Evolutionary conservation across 2,113 vertebrate species (phyloP).

Genomic region (Xenopus tropicalis): UCB_Xtro_10.0 CM004445.2:23343001-23343500

Average conservation of each 20-base stretch:
- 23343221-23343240: conserved; percentile 41
- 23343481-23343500: too few species aligned
- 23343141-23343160: conserved; percentile 24
- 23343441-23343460: too few species aligned
- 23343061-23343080: conserved; percentile 30
- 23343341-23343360: too few species aligned
- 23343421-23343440: too few species aligned
- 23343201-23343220: conserved; percentile 38
- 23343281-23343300: conserved; percentile 13
- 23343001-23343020: conserved; percentile 31
- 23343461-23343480: too few species aligned
- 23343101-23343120: conserved; percentile 13
- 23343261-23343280: conserved; percentile 29
- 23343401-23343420: too few species aligned
- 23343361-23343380: too few species aligned
- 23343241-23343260: conserved; percentile 28
- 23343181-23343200: conserved; percentile 24
- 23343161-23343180: conserved; percentile 22
- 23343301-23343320: conserved; percentile 2
- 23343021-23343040: conserved; percentile 25
- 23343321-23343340: conserved; percentile 6
- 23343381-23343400: too few species aligned
- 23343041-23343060: conserved; percentile 35
- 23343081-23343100: conserved; percentile 15
- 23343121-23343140: conserved; percentile 16